Evolutionary conservation across 2,113 vertebrate species (phyloP).

Genomic region (Glaucidium brasilianum): DNA sequence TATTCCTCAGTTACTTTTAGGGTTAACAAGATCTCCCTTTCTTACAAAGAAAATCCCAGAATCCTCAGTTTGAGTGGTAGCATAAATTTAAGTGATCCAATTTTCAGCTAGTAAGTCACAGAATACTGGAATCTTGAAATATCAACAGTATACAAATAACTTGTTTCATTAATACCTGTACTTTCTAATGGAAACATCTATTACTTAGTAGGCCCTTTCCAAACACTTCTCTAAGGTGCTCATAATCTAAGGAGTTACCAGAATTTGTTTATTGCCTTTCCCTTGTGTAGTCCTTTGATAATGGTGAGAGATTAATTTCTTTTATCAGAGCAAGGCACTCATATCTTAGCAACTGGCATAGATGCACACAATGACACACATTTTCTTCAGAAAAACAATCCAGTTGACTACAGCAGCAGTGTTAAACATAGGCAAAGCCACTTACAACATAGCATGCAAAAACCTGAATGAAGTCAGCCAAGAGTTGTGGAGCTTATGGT

Average conservation of each 20-base stretch:
- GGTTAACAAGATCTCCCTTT: background rate
- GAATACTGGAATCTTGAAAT: background rate
- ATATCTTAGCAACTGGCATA: background rate
- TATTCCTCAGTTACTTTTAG: background rate
- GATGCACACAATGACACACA: background rate
- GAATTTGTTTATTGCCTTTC: background rate
- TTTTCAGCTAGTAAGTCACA: background rate
- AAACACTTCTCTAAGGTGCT: background rate
- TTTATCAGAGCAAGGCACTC: background rate
- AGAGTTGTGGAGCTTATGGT: background rate
- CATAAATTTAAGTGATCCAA: background rate
- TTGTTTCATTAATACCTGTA: background rate
- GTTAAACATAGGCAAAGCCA: background rate
- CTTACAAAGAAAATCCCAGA: background rate
- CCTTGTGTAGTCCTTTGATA: background rate
- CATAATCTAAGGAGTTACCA: background rate
- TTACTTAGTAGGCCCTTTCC: background rate
- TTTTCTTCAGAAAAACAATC: background rate
- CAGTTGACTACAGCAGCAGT: background rate
- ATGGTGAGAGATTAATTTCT: background rate
- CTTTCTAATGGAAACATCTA: background rate
- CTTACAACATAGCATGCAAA: background rate
- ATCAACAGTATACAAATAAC: background rate
- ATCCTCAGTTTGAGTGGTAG: background rate
- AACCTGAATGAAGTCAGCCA: background rate